Base-by-base conservation (phyloP, 1,140 invertebrate species). In the Danaus plexippus region DNA sequence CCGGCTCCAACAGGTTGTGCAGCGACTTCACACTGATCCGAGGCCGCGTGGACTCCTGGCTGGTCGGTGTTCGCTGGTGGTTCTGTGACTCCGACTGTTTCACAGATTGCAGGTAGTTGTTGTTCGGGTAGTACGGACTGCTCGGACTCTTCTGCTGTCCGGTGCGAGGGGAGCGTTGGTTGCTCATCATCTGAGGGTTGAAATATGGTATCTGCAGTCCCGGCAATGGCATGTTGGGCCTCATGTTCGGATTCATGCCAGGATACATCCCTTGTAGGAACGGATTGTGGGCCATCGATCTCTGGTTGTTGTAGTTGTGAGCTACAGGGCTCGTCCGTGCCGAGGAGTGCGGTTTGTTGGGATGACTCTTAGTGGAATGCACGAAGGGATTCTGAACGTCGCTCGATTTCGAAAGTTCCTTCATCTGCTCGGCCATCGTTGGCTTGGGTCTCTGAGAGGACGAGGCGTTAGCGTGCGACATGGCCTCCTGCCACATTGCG, bases 401-500 rank as follows among this genome's bases (percentile, higher is more conserved):
- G 40, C 65, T 69, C 9, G 75, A 67, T 61, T 87, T 87, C 1
- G 79, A 68, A 7, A 78, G 43, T 43, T 87, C 84, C 55, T 84
- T 84, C 69, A 76, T 71, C 50, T 80, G 82, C 11, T 75, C 66
- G 5, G 77, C 71, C 61, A 77, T 58, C n/a, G 74, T 57, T 32
- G 64, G 64, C 68, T 75, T 85, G 40, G 65, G 63, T 56, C 85
- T 69, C 32, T 85, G 82, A 11, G 87, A 67, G 9, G 78, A 69
- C 9, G 88, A 66, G 15, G 85, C 75, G 54, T 87, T 88, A 32
- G 88, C 85, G 55, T 89, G 88, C 11, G 85, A 74, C 83, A 91
- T 87, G 1, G 88, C 87, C 69, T 92, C 91, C 62, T 92, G 91
- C 91, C 91, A 92, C 84, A 92, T 88, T 0, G 89, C 89, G 52